phyloP scores from a whole-genome alignment of 37 sponge, comb jelly and placozoan species.

The Cliona cf. orientalis region DNA sequence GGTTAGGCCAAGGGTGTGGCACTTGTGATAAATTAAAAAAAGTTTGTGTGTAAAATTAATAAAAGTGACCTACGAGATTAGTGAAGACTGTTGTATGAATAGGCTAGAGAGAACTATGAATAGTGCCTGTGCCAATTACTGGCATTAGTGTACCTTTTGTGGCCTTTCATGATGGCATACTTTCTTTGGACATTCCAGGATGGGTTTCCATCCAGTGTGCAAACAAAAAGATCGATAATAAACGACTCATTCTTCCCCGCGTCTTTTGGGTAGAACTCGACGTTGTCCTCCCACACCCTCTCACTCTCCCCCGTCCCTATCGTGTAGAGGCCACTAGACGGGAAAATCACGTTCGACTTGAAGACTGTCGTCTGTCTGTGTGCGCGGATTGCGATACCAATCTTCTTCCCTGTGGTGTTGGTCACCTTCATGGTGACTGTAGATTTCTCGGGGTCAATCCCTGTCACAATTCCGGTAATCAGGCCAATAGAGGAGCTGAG shows the following conservation, averaged over 20 bases:
- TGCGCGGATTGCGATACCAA: conserved; percentile 50
- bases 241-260: conserved; percentile 35
- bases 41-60: neutral
- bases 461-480: conserved; percentile 21
- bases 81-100: neutral
- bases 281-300: conserved; percentile 63
- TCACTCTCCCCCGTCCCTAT: conserved; percentile 19
- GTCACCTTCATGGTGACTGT: conserved; percentile 25
- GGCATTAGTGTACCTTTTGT: conserved; percentile 25
- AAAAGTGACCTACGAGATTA: neutral
- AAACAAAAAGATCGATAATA: conserved; percentile 53
- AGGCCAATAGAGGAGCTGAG: conserved; percentile 29
- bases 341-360: conserved; percentile 50
- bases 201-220: conserved; percentile 23
- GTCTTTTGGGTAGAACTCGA: conserved; percentile 22
- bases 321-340: conserved; percentile 40
- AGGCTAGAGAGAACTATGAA: neutral
- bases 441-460: conserved; percentile 22
- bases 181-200: conserved; percentile 60
- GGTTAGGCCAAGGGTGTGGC: neutral
- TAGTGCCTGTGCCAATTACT: neutral
- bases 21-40: neutral
- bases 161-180: conserved; percentile 59
- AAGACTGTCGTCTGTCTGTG: conserved; percentile 36
- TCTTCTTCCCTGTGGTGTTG: conserved; percentile 19